Conservation (phyloP, 2,797 vertebrate genomes). For the Eulemur rubriventer region DNA sequence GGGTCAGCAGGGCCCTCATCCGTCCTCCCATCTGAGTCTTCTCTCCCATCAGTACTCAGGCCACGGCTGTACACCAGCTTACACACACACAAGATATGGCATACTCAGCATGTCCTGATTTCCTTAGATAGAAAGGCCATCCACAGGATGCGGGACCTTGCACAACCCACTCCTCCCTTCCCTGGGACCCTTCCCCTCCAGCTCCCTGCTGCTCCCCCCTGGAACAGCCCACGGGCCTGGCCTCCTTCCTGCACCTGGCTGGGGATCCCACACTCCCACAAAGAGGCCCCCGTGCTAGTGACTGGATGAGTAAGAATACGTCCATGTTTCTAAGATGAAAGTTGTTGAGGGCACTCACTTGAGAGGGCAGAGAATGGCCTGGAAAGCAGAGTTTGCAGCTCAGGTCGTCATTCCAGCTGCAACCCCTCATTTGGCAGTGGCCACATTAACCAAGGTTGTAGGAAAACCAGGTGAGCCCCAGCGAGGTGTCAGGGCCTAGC, state of each 20-base stretch:
- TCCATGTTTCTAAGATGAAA: neutral
- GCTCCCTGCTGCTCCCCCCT: no score
- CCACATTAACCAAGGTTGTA: neutral
- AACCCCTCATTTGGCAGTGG: neutral
- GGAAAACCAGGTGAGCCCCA: neutral
- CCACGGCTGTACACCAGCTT: neutral
- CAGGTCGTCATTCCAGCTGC: neutral
- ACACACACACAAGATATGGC: neutral
- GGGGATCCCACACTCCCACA: neutral
- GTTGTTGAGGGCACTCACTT: neutral
- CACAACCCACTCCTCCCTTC: neutral
- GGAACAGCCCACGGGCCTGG: neutral
- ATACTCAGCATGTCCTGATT: neutral
- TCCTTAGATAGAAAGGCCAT: neutral
- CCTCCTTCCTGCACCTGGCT: neutral
- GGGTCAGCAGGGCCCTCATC: neutral
- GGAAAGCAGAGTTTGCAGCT: neutral
- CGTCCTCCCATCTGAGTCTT: neutral
- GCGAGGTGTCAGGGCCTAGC: neutral
- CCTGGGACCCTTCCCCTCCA: neutral
- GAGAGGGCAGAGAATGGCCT: neutral
- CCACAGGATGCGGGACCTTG: neutral
- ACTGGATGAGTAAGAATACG: neutral
- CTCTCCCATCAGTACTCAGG: neutral
- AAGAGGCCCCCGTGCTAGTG: neutral